These are phyloP conservation scores for Anolis sagrei DNA, from an alignment of 2,113 vertebrate species.

Conservation along the genomic window DNA sequence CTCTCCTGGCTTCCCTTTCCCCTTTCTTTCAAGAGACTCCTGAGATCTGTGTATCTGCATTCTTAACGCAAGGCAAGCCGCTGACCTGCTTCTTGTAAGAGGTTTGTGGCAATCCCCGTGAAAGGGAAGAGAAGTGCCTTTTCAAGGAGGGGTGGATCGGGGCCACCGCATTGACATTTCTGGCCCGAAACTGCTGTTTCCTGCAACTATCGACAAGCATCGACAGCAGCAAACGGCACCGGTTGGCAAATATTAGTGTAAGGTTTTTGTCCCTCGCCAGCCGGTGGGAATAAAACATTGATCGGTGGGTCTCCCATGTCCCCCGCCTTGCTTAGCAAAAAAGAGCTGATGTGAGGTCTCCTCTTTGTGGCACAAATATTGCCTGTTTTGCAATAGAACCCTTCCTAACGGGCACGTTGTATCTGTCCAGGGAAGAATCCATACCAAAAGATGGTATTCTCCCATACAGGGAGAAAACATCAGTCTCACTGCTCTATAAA, in stretches of 20 bases:
- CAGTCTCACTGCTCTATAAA: too few relatives aligned
- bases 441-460: too few relatives aligned
- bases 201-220: slow-evolving; percentile 69
- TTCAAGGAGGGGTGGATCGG: background rate
- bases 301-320: slow-evolving; percentile 51
- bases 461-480: too few relatives aligned
- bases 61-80: background rate
- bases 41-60: background rate
- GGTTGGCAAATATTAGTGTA: slow-evolving; percentile 77
- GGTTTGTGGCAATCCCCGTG: too few relatives aligned
- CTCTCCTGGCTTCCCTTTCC: background rate
- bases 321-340: background rate
- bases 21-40: background rate
- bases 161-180: slow-evolving; percentile 37
- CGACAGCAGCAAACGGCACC: slow-evolving; percentile 68
- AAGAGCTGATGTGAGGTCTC: background rate
- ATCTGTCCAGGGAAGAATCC: too few relatives aligned
- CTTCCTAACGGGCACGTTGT: too few relatives aligned
- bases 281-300: slow-evolving; percentile 36
- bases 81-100: background rate
- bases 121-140: too few relatives aligned
- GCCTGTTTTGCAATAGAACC: background rate
- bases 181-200: slow-evolving; percentile 34
- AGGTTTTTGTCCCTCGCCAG: slow-evolving; percentile 48
- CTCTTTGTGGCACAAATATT: background rate